Conservation (phyloP, 2,888 invertebrate genomes). For the Polydesmus complanatus region DNA sequence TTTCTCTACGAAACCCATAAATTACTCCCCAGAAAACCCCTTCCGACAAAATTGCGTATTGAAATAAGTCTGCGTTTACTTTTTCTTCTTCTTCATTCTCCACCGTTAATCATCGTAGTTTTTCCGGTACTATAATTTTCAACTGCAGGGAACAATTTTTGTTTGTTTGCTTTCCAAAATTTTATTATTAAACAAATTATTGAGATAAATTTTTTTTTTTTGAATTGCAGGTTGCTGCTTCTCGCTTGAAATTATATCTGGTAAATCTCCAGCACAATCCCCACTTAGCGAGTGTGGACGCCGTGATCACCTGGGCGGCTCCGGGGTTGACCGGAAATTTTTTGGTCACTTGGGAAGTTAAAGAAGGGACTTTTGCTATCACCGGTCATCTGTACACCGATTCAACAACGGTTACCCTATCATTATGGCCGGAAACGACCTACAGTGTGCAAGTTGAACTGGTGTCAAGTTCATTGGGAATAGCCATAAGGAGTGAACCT, state of each 20-base stretch:
- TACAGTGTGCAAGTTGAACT: constrained; percentile 58
- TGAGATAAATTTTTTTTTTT: neutral
- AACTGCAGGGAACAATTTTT: too few species aligned
- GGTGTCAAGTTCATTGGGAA: neutral
- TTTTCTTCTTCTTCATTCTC: too few species aligned
- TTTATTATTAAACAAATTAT: too few species aligned
- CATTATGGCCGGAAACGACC: constrained; percentile 64
- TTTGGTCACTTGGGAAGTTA: constrained; percentile 67
- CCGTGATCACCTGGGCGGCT: constrained; percentile 12
- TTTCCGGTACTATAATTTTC: too few species aligned
- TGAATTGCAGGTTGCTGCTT: neutral
- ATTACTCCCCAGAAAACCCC: too few species aligned
- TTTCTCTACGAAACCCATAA: too few species aligned
- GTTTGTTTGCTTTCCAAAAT: too few species aligned
- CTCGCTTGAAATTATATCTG: neutral
- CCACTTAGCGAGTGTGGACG: constrained; percentile 8
- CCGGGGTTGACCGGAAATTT: constrained; percentile 40
- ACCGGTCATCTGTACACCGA: constrained; percentile 70
- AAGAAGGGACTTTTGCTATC: constrained; percentile 54
- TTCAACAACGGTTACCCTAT: constrained; percentile 60
- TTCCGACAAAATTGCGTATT: too few species aligned
- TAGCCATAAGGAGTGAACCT: constrained; percentile 9
- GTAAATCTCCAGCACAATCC: constrained; percentile 7
- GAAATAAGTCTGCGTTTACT: too few species aligned
- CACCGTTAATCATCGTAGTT: too few species aligned